A percentile compares a stretch with the other conserved stretches of the same genome.
Conservation (phyloP, 2,113 vertebrate species). For the Vulpes ferrilata region DNA sequence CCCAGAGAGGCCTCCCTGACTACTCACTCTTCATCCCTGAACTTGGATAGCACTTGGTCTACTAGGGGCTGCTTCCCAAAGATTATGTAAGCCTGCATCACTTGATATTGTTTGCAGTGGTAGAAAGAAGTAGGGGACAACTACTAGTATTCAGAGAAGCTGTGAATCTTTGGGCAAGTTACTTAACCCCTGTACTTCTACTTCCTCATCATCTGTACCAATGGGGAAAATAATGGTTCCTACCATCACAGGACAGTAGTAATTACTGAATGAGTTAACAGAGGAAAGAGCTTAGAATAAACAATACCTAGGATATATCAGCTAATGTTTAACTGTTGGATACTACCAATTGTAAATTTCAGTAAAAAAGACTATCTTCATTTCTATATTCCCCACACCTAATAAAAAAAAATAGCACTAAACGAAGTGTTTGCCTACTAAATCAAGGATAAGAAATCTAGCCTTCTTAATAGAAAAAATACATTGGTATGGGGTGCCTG, state of each 20-base stretch:
- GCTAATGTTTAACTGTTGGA: background rate
- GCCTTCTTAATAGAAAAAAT: background rate
- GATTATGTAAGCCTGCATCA: background rate
- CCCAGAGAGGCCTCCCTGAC: background rate
- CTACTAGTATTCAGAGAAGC: background rate
- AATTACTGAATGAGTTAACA: slow-evolving; percentile 42
- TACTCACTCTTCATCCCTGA: background rate
- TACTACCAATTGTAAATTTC: background rate
- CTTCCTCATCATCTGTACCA: background rate
- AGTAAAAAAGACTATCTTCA: background rate
- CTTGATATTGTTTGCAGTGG: background rate
- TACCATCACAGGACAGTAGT: background rate
- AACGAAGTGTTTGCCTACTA: background rate
- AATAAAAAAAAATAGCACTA: background rate
- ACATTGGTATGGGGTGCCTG: background rate
- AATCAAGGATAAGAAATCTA: background rate
- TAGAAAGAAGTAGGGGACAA: background rate
- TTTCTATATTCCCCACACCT: slow-evolving; percentile 25
- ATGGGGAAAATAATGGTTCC: background rate
- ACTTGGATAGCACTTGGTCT: background rate
- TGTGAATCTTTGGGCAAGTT: slow-evolving; percentile 18
- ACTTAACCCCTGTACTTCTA: background rate
- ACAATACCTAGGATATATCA: background rate
- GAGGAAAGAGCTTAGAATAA: background rate
- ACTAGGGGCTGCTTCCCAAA: background rate